Base-by-base conservation (phyloP, 2,113 vertebrate genomes). In the Rhinopomastus cyanomelas region DNA sequence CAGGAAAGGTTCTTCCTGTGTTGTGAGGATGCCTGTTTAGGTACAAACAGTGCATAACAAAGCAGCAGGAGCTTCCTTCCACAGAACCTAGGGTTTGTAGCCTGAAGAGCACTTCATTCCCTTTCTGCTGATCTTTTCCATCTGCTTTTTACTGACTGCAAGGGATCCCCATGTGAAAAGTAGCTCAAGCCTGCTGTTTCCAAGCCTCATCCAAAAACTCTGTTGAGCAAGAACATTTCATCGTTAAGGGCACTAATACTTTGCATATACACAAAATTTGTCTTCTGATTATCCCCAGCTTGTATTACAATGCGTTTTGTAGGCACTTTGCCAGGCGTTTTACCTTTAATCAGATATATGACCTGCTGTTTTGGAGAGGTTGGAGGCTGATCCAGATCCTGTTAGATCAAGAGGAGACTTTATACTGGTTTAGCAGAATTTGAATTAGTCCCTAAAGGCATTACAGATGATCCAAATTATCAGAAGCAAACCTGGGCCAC, bases 261-360 rank as follows among this genome's bases (percentile, higher is more conserved):
- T 88, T 81, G 84, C 81, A 81, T 81, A 90, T 92, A 93, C 87
- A 94, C 74, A 79, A 75, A 88, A 95, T 93, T 95, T 95, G 94
- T 95, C 92, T 94, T 85, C 84, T 85, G 81, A 66, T 90, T 95
- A 93, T 75, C 91, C 81, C 66, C 74, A 61, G 81, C 73, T 92
- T 95, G 69, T 84, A 68, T 88, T 90, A 57, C 81, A 90, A 78
- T 81, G 86, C 66, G 49, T 53, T 95, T 84, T 72, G 87, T 57
- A 81, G 87, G 92, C 94, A 73, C 26, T 55, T 46, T 22, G 81
- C 90, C 92, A 90, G 48, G n/a, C 39, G 4, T 76, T 91, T 91
- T 94, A 94, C 91, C 94, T 92, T 60, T 60, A 69, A 73, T 51
- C 77, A 94, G 89, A 94, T 92, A 68, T 76, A 95, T 36, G 81